Conservation (phyloP, 2,113 vertebrate species). For the Chunga burmeisteri region DNA sequence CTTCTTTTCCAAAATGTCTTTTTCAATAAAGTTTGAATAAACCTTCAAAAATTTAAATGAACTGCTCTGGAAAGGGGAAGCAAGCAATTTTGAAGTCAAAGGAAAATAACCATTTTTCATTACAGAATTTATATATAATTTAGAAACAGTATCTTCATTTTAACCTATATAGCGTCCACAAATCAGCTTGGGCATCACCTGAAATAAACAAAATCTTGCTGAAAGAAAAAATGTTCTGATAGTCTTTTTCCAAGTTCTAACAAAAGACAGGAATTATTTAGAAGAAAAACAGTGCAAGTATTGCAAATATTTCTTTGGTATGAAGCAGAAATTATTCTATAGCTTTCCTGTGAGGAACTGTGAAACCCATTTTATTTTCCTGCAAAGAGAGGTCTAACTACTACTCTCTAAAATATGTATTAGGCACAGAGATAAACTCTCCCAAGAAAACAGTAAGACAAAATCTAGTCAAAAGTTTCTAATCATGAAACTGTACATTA, state of each 20-base stretch:
- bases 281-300: not conserved
- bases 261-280: conserved; percentile 12
- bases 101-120: conserved; percentile 41
- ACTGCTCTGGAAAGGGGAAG: conserved; percentile 21
- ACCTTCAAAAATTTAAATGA: not conserved
- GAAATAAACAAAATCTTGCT: conserved; percentile 31
- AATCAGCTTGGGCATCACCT: not conserved
- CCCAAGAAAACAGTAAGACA: not conserved
- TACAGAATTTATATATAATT: conserved; percentile 53
- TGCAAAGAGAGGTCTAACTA: not conserved
- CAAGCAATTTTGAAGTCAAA: not conserved
- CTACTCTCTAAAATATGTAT: not conserved
- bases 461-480: not conserved
- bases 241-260: not conserved
- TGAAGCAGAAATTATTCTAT: not conserved
- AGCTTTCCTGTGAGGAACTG: not conserved
- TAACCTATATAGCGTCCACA: conserved; percentile 17
- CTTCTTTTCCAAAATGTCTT: not conserved
- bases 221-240: not conserved
- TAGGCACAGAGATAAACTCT: not conserved
- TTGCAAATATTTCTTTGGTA: not conserved
- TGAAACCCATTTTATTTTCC: not conserved
- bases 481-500: not conserved
- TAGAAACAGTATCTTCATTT: conserved; percentile 64
- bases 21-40: not conserved